Evolutionary conservation across 1,140 invertebrate species (phyloP).

Genomic region (Drosophila ficusphila): DNA sequence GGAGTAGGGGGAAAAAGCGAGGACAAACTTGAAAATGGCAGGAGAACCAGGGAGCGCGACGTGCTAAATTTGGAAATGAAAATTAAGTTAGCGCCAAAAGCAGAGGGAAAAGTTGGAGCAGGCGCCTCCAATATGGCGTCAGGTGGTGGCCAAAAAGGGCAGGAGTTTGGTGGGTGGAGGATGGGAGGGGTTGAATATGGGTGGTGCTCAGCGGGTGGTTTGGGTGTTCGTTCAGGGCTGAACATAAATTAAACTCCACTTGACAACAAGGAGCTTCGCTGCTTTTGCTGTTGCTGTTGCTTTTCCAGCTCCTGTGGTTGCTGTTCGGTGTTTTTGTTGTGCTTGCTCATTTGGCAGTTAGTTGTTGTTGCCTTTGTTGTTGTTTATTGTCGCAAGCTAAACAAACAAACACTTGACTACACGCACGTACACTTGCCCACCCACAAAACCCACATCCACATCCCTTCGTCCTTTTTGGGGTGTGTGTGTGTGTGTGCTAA

Average conservation of each 20-base stretch:
- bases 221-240: slow-evolving; percentile 20
- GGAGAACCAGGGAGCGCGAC: slow-evolving; percentile 38
- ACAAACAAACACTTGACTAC: slow-evolving; percentile 59
- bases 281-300: slow-evolving; percentile 13
- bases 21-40: background rate
- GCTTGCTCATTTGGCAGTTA: slow-evolving; percentile 25
- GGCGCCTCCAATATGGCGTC: slow-evolving; percentile 47
- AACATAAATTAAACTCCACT: slow-evolving; percentile 64
- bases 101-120: slow-evolving; percentile 31
- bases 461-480: background rate
- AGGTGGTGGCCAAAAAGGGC: slow-evolving; percentile 43
- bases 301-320: slow-evolving; percentile 22
- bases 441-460: background rate
- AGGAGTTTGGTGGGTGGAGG: too few species aligned
- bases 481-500: slow-evolving; percentile 40
- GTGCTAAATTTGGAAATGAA: slow-evolving; percentile 80
- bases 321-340: slow-evolving; percentile 23
- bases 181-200: background rate
- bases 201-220: background rate
- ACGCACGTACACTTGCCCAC: slow-evolving; percentile 33
- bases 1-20: background rate
- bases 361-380: slow-evolving; percentile 30
- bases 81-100: slow-evolving; percentile 64
- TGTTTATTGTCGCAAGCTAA: slow-evolving; percentile 58
- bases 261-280: slow-evolving; percentile 47